phyloP scores from a whole-genome alignment of 2,888 invertebrate genomes.

The Epicampocera succincta region DNA sequence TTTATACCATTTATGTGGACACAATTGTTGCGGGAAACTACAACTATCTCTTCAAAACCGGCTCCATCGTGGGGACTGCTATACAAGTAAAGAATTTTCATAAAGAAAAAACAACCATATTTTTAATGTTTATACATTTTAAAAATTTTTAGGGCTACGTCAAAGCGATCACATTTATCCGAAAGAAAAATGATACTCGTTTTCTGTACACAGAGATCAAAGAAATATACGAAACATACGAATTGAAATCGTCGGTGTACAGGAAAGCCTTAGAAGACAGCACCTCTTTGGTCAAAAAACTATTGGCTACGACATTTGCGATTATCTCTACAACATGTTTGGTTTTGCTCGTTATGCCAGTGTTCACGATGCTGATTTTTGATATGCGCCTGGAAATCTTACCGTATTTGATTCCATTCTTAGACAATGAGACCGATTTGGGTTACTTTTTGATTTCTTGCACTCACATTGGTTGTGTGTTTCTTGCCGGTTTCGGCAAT shows the following conservation, averaged over 20 bases:
- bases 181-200: not conserved
- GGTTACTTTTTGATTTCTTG: conserved; percentile 25
- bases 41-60: conserved; percentile 2
- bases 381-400: conserved; percentile 2
- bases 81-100: conserved; percentile 32
- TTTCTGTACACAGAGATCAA: conserved; percentile 23
- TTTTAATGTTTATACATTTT: no score
- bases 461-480: not conserved
- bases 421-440: conserved; percentile 25
- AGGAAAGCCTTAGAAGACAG: not conserved
- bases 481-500: conserved; percentile 41
- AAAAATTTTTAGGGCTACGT: conserved; percentile 32
- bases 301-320: not conserved
- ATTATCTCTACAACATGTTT: not conserved
- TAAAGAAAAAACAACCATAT: no score
- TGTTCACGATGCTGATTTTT: not conserved
- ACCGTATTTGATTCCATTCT: not conserved
- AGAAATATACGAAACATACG: conserved; percentile 36
- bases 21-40: conserved; percentile 3
- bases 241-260: conserved; percentile 14
- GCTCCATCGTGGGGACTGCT: conserved; percentile 25
- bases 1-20: conserved; percentile 32
- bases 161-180: conserved; percentile 9
- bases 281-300: conserved; percentile 20
- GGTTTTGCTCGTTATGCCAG: not conserved